Evolutionary conservation across 2,797 vertebrate genomes (phyloP), one percentile per base, ranked within the genome.

Genomic region (Siniperca obscura): DNA sequence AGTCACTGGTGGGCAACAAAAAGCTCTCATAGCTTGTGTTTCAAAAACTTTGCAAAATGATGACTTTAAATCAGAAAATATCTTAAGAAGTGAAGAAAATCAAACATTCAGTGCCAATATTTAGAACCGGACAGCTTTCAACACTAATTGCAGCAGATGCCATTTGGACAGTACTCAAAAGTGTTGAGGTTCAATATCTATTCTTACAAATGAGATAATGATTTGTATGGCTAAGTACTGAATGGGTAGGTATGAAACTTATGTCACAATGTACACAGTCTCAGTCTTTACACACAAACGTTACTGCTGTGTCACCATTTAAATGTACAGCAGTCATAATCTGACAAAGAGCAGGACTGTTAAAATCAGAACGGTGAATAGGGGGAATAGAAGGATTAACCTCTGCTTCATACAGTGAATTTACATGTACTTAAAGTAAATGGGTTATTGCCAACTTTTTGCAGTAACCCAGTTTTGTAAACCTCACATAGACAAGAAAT

Each of bases 401-500:
- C 21, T 42, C 12, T 34, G 19, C 19, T 40, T n/a, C 19, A 61
- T 38, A 6, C 12, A 22, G 13, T 50, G 25, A n/a, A 3, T 36
- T 57, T 38, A 53, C 5, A 48, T 59, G 27, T 14, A 71, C 17
- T 40, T 61, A 27, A 30, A 38, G 34, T 68, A 40, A 73, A 44
- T 64, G 2, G 27, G n/a, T 57, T 22, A 27, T 57, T 38, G 12
- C 22, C 27, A 46, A 2, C 19, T 30, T 44, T 69, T 77, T 78
- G 36, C 16, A 75, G 11, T 44, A 65, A 70, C 38, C 27, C 19
- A 55, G 7, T 61, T 66, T 82, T 70, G 3, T 10, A 77, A 65
- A 36, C n/a, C n/a, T 67, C 0, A 4, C 21, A 7, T 42, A 27
- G 21, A 52, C 30, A 34, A 36, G 40, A 81, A 79, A 64, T 38